These are phyloP conservation scores for Thelaira solivaga DNA, from an alignment of 2,888 invertebrate species.

Conservation along the genomic window DNA sequence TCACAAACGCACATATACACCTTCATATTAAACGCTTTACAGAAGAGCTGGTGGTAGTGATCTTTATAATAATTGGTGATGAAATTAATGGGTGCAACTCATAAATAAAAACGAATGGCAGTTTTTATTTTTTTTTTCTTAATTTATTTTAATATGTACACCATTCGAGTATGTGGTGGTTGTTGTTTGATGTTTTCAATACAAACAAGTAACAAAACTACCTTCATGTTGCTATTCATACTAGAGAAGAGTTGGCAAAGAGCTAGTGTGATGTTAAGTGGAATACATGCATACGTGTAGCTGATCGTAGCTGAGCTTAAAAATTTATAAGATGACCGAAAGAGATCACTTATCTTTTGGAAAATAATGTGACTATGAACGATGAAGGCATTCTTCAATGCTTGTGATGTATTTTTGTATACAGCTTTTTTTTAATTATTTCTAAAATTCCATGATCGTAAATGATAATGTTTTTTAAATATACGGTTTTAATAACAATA, in stretches of 20 bases:
- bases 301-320: neutral
- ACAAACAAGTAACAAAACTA: constrained; percentile 28
- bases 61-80: constrained; percentile 68
- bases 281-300: no score
- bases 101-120: constrained; percentile 67
- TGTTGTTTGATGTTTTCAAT: constrained; percentile 37
- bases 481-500: constrained; percentile 47
- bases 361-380: constrained; percentile 46
- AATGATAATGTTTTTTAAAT: constrained; percentile 48
- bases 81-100: constrained; percentile 69
- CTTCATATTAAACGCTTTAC: neutral
- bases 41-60: constrained; percentile 31
- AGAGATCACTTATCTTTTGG: constrained; percentile 53
- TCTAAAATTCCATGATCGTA: constrained; percentile 11
- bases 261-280: neutral
- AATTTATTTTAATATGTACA: neutral
- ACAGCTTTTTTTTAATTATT: constrained; percentile 33
- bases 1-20: neutral
- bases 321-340: constrained; percentile 34
- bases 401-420: neutral
- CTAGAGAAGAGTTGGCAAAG: neutral
- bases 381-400: constrained; percentile 10
- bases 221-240: neutral
- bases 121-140: constrained; percentile 34
- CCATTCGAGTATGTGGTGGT: neutral